phyloP scores from a whole-genome alignment of 2,113 vertebrate genomes.

The Donacobius atricapilla region DNA sequence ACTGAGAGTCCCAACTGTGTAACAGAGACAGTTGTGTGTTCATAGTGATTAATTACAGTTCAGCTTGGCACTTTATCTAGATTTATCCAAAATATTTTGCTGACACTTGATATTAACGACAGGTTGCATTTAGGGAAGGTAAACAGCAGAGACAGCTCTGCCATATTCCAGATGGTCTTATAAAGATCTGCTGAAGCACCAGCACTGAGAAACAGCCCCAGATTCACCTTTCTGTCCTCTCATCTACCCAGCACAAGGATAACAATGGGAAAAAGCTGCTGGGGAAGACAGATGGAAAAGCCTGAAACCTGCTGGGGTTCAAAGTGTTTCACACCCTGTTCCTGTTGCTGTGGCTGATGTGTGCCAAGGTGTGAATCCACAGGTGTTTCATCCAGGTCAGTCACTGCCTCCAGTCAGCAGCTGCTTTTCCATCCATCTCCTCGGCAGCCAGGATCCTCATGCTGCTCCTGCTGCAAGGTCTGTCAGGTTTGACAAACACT shows the following conservation, averaged over 20 bases:
- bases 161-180: background rate
- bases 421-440: too few species aligned
- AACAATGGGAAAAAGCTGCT: background rate
- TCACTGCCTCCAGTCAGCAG: background rate
- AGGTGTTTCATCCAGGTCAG: background rate
- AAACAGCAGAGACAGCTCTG: background rate
- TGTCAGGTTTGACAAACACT: background rate
- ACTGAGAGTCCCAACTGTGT: background rate
- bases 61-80: background rate
- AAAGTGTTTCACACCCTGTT: background rate
- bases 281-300: background rate
- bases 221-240: background rate
- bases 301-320: background rate
- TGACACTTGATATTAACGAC: background rate
- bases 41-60: background rate
- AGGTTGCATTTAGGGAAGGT: background rate
- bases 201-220: background rate
- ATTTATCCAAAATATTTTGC: background rate
- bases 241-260: background rate
- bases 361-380: background rate
- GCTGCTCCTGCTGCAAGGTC: background rate
- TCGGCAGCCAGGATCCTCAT: background rate
- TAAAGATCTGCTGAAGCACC: accelerated
- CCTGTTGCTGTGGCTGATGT: accelerated
- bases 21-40: background rate